Conservation (phyloP, 2,113 vertebrate genomes). For the Nestor notabilis region DNA sequence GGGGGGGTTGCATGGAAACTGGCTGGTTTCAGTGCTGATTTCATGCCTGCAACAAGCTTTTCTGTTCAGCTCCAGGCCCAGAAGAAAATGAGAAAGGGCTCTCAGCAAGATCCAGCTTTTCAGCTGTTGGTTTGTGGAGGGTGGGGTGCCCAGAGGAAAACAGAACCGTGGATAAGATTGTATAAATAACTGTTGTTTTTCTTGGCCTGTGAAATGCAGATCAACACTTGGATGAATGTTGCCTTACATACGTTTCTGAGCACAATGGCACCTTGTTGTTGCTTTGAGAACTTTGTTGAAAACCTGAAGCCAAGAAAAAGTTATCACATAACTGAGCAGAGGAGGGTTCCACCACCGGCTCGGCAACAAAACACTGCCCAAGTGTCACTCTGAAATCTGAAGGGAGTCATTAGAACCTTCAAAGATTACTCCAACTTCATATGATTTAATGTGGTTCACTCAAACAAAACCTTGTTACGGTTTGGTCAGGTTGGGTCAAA, state of each 20-base stretch:
- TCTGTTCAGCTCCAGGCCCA: neutral
- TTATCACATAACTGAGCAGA: slow-evolving; percentile 74
- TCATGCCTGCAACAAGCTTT: slow-evolving; percentile 6
- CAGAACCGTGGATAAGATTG: slow-evolving; percentile 80
- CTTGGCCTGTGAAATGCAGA: slow-evolving; percentile 72
- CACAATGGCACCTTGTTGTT: slow-evolving; percentile 84
- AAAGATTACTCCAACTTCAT: slow-evolving; percentile 13
- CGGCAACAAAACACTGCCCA: slow-evolving; percentile 47
- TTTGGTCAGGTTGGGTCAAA: slow-evolving; percentile 8
- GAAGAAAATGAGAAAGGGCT: slow-evolving; percentile 35
- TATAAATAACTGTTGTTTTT: slow-evolving; percentile 84
- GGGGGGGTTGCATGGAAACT: neutral
- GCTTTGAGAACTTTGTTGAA: slow-evolving; percentile 77
- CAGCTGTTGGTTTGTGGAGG: slow-evolving; percentile 67
- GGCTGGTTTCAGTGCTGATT: neutral
- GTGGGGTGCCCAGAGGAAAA: slow-evolving; percentile 77
- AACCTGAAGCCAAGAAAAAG: slow-evolving; percentile 79
- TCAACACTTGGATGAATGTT: slow-evolving; percentile 84
- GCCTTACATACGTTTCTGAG: slow-evolving; percentile 74
- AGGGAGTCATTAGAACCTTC: slow-evolving; percentile 29
- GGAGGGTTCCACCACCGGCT: slow-evolving; percentile 38
- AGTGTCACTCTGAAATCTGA: slow-evolving; percentile 45
- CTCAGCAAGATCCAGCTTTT: slow-evolving; percentile 67
- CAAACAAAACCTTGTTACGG: neutral
- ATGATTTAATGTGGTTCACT: neutral